These are phyloP conservation scores for Chloropsis cyanopogon DNA, from an alignment of 2,113 vertebrate genomes.

Conservation along the genomic window DNA sequence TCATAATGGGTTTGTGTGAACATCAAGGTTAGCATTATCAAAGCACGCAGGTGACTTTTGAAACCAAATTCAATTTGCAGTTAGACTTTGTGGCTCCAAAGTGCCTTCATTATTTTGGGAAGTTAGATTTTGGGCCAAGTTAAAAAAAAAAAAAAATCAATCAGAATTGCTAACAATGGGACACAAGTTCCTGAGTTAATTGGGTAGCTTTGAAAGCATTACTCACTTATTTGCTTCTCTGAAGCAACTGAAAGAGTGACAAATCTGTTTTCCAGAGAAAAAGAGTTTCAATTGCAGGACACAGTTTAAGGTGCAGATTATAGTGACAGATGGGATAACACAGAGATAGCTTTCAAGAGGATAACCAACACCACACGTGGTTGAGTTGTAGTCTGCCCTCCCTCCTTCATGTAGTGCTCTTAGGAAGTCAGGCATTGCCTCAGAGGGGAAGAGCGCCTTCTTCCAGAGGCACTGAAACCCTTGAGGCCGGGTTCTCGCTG, in stretches of 20 bases:
- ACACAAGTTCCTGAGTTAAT: background rate
- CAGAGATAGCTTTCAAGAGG: background rate
- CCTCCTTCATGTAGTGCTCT: background rate
- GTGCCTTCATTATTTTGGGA: background rate
- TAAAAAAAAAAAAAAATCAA: background rate
- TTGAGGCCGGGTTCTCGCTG: background rate
- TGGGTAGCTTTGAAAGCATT: background rate
- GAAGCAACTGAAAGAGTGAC: background rate
- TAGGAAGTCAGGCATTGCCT: background rate
- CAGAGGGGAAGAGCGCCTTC: background rate
- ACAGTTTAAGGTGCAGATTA: background rate
- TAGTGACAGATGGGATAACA: background rate
- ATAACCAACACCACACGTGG: background rate
- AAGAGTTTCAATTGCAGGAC: background rate
- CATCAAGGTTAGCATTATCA: background rate
- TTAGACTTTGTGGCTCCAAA: slow-evolving; percentile 3
- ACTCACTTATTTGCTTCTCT: background rate
- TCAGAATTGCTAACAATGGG: background rate
- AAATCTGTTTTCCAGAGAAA: background rate
- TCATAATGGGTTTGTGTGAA: background rate
- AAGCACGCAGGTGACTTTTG: background rate
- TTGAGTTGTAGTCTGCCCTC: background rate
- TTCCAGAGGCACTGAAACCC: background rate
- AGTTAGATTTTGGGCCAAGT: background rate
- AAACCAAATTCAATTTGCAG: background rate